Base-by-base conservation (phyloP, 2,888 invertebrate genomes). In the Flexamia atlantica region DNA sequence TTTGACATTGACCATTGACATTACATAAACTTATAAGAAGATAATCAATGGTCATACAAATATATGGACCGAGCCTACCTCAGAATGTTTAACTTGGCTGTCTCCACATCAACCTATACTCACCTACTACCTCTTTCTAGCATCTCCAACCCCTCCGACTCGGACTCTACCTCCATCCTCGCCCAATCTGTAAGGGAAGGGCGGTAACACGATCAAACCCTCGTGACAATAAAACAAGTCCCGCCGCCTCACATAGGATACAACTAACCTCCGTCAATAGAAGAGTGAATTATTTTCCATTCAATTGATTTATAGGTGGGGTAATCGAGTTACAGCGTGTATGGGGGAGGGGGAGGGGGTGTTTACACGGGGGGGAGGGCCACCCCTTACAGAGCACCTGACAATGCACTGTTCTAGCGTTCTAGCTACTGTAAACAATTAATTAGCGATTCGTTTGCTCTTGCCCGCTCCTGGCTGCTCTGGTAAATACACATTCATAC, bases 261-360 rank as follows among this genome's bases (percentile, higher is more conserved):
- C 50, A 53, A 64, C 81, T 81, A 81, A 70, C 72, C 50, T 36
- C 20, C 50, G 50, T 28, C 70, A 50, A 82, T 50, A 36, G 57
- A 50, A 17, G 25, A 83, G 83, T 83, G 82, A 79, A 79, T 79
- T 79, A 79, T 79, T 79, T 79, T 79, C 79, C 79, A 53, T 79
- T 57, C 79, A 79, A 79, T 79, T 79, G 79, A 79, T 79, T 50
- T 79, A 79, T 79, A 79, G 70, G 81, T 81, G 32, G 70, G 50
- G 82, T 70, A 50, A 30, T 72, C 60, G 82, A 70, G 72, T 70
- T 70, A 72, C 36, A 14, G 46, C 40, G 70, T 40, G 23, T 20
- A 28, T 17, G 46, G n/a, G 70, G n/a, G n/a, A n/a, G 14, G 72
- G 25, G 53, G 32, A n/a, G 72, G 74, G 74, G 74, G 20, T 64